Evolutionary conservation across 2,797 vertebrate species (phyloP).

Genomic region (Ficedula albicollis): DNA sequence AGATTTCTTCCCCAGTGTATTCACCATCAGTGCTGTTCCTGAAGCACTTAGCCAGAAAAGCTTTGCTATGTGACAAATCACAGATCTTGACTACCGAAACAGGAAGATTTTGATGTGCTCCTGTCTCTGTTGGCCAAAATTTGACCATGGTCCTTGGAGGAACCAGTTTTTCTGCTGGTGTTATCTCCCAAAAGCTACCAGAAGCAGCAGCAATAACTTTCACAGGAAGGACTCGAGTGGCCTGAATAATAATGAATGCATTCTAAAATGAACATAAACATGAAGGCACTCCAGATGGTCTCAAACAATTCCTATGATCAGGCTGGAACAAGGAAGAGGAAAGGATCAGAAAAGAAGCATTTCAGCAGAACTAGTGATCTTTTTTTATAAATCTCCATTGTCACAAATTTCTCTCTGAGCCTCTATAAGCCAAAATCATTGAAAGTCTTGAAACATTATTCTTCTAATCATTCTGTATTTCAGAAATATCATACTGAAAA

Average conservation of each 20-base stretch:
- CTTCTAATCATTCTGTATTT: neutral
- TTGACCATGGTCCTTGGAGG: neutral
- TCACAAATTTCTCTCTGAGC: neutral
- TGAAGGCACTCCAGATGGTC: neutral
- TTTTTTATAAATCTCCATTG: neutral
- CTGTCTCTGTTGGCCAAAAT: neutral
- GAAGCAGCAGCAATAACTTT: neutral
- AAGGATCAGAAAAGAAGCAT: neutral
- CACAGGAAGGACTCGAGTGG: neutral
- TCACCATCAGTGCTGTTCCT: neutral
- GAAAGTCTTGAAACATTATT: neutral
- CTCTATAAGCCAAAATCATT: neutral
- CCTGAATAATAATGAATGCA: neutral
- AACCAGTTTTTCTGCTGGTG: neutral
- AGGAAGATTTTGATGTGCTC: neutral
- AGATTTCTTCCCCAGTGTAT: neutral
- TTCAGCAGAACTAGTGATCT: neutral
- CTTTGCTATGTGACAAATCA: neutral
- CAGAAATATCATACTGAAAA: neutral
- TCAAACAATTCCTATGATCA: constrained; percentile 6
- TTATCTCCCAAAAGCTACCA: neutral
- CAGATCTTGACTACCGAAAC: neutral
- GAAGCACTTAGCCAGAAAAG: neutral
- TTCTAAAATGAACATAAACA: neutral
- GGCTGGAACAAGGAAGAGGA: neutral